Conservation (phyloP, 2,888 invertebrate species). For the Morinoia aosen region DNA sequence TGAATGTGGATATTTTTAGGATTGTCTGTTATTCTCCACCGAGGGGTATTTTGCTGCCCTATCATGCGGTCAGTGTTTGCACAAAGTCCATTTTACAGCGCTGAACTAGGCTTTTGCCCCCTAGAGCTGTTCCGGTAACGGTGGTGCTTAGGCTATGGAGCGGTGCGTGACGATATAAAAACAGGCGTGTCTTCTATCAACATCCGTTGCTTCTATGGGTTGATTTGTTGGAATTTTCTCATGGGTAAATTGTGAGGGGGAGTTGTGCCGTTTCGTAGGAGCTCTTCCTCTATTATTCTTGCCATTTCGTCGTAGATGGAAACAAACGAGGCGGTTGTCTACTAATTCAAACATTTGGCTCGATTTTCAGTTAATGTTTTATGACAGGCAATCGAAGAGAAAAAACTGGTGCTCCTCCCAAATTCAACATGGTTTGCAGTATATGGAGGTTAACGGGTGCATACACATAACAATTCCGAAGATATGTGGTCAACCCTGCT, state of each 20-base stretch:
- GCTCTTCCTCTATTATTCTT: too few relatives aligned
- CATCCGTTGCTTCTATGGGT: neutral
- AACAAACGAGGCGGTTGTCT: too few relatives aligned
- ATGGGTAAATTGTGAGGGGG: neutral
- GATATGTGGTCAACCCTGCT: too few relatives aligned
- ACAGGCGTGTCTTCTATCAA: neutral
- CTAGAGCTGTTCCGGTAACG: neutral
- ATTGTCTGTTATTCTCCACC: conserved; percentile 20
- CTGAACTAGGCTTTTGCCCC: neutral
- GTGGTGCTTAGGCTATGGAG: neutral
- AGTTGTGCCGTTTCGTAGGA: too few relatives aligned
- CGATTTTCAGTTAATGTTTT: too few relatives aligned
- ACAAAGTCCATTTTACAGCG: neutral
- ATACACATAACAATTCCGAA: too few relatives aligned
- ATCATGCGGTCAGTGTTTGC: conserved; percentile 4
- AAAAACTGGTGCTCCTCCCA: too few relatives aligned
- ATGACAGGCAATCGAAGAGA: too few relatives aligned
- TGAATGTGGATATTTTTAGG: conserved; percentile 48
- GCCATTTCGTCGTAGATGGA: too few relatives aligned
- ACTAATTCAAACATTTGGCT: too few relatives aligned
- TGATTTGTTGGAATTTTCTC: neutral
- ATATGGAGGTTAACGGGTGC: too few relatives aligned
- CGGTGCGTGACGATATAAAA: neutral
- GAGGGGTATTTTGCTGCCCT: neutral
- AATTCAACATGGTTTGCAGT: too few relatives aligned